phyloP scores from a whole-genome alignment of 2,888 invertebrate species.

The Meta bourneti region DNA sequence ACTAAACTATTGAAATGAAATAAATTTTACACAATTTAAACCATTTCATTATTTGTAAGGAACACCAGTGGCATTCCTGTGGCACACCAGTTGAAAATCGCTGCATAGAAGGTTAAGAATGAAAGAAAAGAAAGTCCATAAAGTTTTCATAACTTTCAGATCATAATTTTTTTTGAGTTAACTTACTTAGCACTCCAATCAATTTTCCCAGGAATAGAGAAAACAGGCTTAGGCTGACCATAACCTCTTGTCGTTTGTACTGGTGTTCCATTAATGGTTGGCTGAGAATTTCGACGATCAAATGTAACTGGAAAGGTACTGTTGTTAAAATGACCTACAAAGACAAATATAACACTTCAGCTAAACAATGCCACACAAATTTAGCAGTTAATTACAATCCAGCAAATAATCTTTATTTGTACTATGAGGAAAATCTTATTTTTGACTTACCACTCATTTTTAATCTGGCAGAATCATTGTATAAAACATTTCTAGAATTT shows the following conservation, averaged over 20 bases:
- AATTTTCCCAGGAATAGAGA: conserved; percentile 83
- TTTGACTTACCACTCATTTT: conserved; percentile 63
- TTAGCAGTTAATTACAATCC: background rate
- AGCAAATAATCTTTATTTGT: background rate
- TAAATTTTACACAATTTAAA: too few species aligned
- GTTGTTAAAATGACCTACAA: conserved; percentile 64
- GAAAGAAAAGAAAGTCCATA: too few species aligned
- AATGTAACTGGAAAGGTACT: conserved; percentile 45
- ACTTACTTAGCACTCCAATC: conserved; percentile 91
- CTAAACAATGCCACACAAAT: background rate
- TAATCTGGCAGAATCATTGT: conserved; percentile 73
- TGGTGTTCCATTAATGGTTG: conserved; percentile 65
- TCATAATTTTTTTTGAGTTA: too few species aligned
- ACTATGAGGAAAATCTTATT: too few species aligned
- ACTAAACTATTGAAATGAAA: too few species aligned
- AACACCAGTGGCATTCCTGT: too few species aligned
- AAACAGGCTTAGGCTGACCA: conserved; percentile 71
- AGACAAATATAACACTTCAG: conserved; percentile 6
- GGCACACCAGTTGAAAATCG: too few species aligned
- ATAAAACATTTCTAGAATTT: conserved; percentile 74
- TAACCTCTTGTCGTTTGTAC: conserved; percentile 69
- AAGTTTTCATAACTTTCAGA: too few species aligned
- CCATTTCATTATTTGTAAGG: too few species aligned
- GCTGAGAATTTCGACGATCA: conserved; percentile 72
- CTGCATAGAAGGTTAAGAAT: too few species aligned